These are phyloP conservation scores for Eleginops maclovinus DNA, from an alignment of 2,113 vertebrate species.

Conservation along the genomic window DNA sequence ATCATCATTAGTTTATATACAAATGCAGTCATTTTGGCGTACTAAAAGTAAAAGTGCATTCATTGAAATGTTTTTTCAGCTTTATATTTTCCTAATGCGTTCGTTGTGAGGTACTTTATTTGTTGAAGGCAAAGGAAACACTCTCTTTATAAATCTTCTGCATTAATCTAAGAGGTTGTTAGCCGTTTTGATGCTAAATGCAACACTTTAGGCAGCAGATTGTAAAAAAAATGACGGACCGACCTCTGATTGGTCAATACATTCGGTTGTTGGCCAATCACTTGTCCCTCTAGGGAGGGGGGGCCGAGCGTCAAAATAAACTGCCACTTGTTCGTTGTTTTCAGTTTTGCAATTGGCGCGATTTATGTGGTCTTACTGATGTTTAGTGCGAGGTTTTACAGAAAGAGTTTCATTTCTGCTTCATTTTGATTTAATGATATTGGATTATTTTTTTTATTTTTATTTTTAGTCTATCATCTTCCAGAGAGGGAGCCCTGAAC, in stretches of 20 bases:
- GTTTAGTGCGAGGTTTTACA: neutral
- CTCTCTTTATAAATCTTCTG: neutral
- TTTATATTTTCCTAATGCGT: neutral
- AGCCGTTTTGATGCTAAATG: neutral
- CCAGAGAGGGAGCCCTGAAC: neutral
- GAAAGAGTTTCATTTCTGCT: conserved; percentile 3
- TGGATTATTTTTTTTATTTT: neutral
- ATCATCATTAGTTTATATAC: neutral
- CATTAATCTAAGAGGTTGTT: neutral
- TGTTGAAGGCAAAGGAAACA: neutral
- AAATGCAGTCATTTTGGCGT: neutral
- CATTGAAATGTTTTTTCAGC: neutral
- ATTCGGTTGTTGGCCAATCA: conserved; percentile 68
- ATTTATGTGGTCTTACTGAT: conserved; percentile 22
- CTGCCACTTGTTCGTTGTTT: conserved; percentile 62
- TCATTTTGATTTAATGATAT: neutral
- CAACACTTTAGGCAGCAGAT: neutral
- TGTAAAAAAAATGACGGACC: conserved; percentile 50
- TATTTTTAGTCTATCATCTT: neutral
- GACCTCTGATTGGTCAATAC: conserved; percentile 68
- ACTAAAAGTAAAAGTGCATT: neutral
- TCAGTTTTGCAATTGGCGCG: conserved; percentile 45
- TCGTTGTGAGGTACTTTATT: neutral
- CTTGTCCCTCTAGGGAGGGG: conserved; percentile 61
- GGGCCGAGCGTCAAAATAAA: conserved; percentile 64